Conservation (phyloP, 2,797 vertebrate species). For the Sebastes kiyomatsui region DNA sequence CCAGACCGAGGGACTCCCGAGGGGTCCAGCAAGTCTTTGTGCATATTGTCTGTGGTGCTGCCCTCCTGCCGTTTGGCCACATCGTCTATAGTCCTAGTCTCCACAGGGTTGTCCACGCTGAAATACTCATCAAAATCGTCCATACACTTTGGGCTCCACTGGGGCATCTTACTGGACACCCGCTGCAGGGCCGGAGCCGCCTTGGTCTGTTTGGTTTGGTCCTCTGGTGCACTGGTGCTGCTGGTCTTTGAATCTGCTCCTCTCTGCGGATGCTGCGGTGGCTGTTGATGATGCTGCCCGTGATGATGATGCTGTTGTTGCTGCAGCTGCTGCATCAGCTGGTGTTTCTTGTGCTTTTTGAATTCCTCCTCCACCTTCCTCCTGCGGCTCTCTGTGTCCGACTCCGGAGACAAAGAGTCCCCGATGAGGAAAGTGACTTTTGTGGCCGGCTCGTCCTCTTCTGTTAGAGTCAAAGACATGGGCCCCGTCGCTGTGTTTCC, state of each 20-base stretch:
- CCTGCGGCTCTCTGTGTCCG: constrained; percentile 93
- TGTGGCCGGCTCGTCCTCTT: constrained; percentile 79
- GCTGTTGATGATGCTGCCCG: constrained; percentile 24
- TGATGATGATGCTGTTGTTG: constrained; percentile 63
- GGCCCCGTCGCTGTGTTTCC: constrained; percentile 32
- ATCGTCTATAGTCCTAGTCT: constrained; percentile 90
- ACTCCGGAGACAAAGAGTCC: constrained; percentile 97
- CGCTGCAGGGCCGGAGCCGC: constrained; percentile 75
- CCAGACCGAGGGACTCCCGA: constrained; percentile 3
- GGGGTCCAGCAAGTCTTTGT: constrained; percentile 61
- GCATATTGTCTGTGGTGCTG: constrained; percentile 38
- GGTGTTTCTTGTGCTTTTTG: constrained; percentile 85
- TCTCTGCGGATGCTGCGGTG: constrained; percentile 44
- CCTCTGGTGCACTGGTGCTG: constrained; percentile 78
- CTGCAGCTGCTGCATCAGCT: constrained; percentile 26
- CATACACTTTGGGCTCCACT: constrained; percentile 85
- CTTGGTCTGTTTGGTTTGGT: constrained; percentile 88
- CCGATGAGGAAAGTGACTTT: constrained; percentile 99
- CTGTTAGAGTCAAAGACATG: constrained; percentile 75
- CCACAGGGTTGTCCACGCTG: constrained; percentile 85
- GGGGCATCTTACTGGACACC: constrained; percentile 80
- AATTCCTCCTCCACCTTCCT: constrained; percentile 88
- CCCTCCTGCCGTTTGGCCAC: constrained; percentile 60
- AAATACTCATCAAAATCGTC: constrained; percentile 93
- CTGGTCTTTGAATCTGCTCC: constrained; percentile 44